Percentiles rank a stretch among this genome's conserved stretches.
phyloP scores from a whole-genome alignment of 2,888 invertebrate species.

The Xanthia togata region DNA sequence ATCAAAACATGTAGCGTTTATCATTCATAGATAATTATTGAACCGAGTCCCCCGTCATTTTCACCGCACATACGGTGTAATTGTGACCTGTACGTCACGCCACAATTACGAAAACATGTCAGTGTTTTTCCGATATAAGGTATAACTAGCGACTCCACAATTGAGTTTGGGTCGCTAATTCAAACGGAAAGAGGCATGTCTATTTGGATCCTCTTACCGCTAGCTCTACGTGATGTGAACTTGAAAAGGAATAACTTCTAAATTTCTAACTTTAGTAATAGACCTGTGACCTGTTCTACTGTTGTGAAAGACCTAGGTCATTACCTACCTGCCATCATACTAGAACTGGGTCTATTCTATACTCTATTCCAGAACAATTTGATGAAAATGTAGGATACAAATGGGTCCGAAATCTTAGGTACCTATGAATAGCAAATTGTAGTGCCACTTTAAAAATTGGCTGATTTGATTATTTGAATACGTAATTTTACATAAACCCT shows the following conservation, averaged over 20 bases:
- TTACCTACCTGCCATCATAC: not conserved
- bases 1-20: conserved; percentile 71
- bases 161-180: conserved; percentile 22
- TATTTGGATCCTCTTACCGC: not conserved
- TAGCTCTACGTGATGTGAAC: not conserved
- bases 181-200: conserved; percentile 1
- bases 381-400: not conserved
- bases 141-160: conserved; percentile 27
- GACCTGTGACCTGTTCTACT: not conserved
- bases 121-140: conserved; percentile 68
- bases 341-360: not conserved
- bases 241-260: conserved; percentile 2
- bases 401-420: not conserved
- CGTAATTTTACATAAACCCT: not conserved
- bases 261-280: not conserved
- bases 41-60: conserved; percentile 65
- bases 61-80: conserved; percentile 84
- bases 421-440: not conserved
- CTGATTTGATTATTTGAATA: not conserved
- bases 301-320: not conserved
- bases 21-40: conserved; percentile 76
- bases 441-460: not conserved
- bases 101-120: conserved; percentile 83
- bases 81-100: conserved; percentile 76
- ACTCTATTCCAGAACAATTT: too few species aligned